A percentile compares a stretch with the other conserved stretches of the same genome.
Evolutionary conservation across 2,888 invertebrate species (phyloP).

Genomic region (Plusia festucae): DNA sequence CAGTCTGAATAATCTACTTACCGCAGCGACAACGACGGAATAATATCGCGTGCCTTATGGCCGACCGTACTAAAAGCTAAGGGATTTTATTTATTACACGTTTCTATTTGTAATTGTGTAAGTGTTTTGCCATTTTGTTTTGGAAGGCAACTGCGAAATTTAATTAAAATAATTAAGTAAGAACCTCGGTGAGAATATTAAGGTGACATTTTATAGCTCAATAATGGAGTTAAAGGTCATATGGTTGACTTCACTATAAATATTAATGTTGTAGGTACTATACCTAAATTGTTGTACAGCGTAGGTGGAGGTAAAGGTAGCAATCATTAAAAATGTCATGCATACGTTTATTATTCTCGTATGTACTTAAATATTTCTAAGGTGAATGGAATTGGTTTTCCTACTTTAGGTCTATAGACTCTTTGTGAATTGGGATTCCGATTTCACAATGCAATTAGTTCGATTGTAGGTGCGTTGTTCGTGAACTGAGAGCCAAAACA

Average conservation of each 20-base stretch:
- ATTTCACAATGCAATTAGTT: neutral
- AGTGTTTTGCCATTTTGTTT: conserved; percentile 5
- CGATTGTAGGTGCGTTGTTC: neutral
- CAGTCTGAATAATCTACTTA: conserved; percentile 39
- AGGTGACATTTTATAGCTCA: neutral
- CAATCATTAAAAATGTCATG: neutral
- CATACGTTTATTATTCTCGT: neutral
- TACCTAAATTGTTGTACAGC: neutral
- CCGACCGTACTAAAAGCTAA: conserved; percentile 14
- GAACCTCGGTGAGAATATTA: neutral
- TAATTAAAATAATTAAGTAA: conserved; percentile 2
- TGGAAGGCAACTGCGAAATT: neutral
- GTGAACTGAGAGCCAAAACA: neutral
- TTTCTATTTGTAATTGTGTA: conserved; percentile 18
- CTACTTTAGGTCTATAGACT: too few relatives aligned
- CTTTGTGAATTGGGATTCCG: too few relatives aligned
- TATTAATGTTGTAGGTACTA: neutral
- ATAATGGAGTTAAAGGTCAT: conserved; percentile 1
- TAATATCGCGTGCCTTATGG: conserved; percentile 20
- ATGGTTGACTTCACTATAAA: conserved; percentile 2
- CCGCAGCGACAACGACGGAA: conserved; percentile 16
- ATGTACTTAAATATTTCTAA: too few relatives aligned
- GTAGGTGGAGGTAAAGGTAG: neutral
- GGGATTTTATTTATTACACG: conserved; percentile 33
- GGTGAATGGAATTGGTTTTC: too few relatives aligned